Evolutionary conservation across 1,140 invertebrate genomes (phyloP).

Genomic region (Vanessa atalanta): DNA sequence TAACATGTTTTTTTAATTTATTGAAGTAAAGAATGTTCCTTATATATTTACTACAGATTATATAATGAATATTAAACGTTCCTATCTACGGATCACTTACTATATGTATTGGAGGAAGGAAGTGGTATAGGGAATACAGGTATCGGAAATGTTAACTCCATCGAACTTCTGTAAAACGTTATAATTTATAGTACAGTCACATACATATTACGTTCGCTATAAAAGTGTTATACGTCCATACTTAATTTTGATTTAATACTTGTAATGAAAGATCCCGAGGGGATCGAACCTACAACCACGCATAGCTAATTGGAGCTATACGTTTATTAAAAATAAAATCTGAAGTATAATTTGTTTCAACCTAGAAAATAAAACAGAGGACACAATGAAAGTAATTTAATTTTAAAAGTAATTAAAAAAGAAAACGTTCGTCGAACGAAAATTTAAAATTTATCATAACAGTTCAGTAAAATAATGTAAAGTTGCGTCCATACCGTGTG

Average conservation of each 20-base stretch:
- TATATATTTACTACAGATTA: neutral
- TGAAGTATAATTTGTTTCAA: no score
- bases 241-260: no score
- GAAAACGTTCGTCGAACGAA: neutral
- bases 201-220: no score
- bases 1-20: neutral
- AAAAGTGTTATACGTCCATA: no score
- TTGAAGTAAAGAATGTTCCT: neutral
- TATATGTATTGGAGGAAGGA: conserved; percentile 32
- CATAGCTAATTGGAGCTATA: no score
- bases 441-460: neutral
- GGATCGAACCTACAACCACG: no score
- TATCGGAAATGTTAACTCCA: conserved; percentile 59
- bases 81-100: conserved; percentile 22
- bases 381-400: neutral
- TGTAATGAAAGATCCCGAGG: no score
- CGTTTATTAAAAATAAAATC: no score
- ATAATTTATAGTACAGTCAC: conserved; percentile 22
- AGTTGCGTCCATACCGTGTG: conserved; percentile 56
- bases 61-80: conserved; percentile 11
- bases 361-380: no score
- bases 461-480: neutral
- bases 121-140: conserved; percentile 41
- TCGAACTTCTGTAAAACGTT: conserved; percentile 68
- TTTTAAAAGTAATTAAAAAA: no score